phyloP scores from a whole-genome alignment of 1,140 invertebrate species.

The Carcinoscorpius rotundicauda region DNA sequence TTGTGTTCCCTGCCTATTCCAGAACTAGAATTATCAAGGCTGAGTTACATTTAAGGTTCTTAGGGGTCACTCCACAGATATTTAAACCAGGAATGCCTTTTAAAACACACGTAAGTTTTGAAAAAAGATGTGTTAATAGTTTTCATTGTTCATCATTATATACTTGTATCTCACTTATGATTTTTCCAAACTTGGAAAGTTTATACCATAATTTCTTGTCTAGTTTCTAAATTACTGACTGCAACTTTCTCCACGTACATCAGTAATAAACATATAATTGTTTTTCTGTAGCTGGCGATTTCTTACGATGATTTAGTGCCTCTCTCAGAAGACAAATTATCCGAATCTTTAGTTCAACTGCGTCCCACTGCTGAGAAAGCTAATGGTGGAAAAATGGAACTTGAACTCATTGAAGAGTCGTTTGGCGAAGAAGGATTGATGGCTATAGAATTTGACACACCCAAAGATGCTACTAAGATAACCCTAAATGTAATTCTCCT shows the following conservation, averaged over 20 bases:
- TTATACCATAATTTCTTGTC: no score
- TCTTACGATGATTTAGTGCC: slow-evolving; percentile 29
- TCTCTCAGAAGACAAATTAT: slow-evolving; percentile 26
- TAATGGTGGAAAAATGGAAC: slow-evolving; percentile 14
- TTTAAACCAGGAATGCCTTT: slow-evolving; percentile 46
- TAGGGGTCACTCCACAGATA: slow-evolving; percentile 38
- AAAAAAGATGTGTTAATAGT: no score
- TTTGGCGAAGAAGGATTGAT: slow-evolving; percentile 27
- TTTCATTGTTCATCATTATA: no score
- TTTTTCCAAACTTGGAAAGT: no score
- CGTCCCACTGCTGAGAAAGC: slow-evolving; percentile 19
- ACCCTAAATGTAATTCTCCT: slow-evolving; percentile 12
- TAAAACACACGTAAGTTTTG: slow-evolving; percentile 36
- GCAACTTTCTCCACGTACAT: neutral
- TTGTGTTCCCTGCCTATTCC: slow-evolving; percentile 32
- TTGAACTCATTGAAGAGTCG: slow-evolving; percentile 12
- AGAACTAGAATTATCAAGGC: slow-evolving; percentile 40
- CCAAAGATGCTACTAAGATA: slow-evolving; percentile 27
- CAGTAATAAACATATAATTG: slow-evolving; percentile 5
- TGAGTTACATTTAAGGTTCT: slow-evolving; percentile 37
- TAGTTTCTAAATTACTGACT: no score
- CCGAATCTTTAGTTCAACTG: slow-evolving; percentile 25
- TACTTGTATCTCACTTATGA: no score
- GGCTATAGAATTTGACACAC: slow-evolving; percentile 29
- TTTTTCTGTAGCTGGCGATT: slow-evolving; percentile 28